phyloP scores from a whole-genome alignment of 2,888 invertebrate genomes.

The Loripinus fragilis region DNA sequence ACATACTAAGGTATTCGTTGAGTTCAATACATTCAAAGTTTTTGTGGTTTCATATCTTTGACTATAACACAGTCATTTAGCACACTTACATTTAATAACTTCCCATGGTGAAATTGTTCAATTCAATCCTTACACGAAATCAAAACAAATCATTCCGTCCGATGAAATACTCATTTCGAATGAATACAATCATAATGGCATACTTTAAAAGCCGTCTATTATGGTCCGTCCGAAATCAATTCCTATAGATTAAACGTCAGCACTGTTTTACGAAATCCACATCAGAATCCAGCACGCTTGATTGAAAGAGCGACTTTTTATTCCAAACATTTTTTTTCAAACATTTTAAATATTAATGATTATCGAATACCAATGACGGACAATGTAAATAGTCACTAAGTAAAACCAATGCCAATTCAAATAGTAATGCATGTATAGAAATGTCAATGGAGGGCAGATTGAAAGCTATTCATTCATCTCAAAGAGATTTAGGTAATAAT shows the following conservation, averaged over 20 bases:
- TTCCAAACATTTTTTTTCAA: neutral
- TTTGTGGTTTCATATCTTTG: conserved; percentile 20
- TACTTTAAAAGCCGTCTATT: neutral
- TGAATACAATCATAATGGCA: conserved; percentile 10
- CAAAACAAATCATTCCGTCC: conserved; percentile 17
- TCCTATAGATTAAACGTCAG: neutral
- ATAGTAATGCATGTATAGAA: neutral
- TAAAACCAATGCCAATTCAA: neutral
- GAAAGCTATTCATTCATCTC: conserved; percentile 1
- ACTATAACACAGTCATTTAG: conserved; percentile 18
- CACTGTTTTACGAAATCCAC: neutral
- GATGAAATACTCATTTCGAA: conserved; percentile 5
- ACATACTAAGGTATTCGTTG: conserved; percentile 30
- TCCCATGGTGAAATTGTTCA: conserved; percentile 4
- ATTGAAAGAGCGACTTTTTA: too few relatives aligned
- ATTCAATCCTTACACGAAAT: conserved; percentile 14
- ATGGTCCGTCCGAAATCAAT: neutral
- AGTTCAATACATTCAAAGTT: conserved; percentile 29
- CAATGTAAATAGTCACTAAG: conserved; percentile 4
- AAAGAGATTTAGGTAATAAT: conserved; percentile 13
- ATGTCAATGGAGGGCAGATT: neutral
- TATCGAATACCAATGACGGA: neutral
- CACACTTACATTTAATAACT: conserved; percentile 9
- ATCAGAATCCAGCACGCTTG: neutral
- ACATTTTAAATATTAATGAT: neutral